These are phyloP conservation scores for Grallaria varia DNA, from an alignment of 2,113 vertebrate genomes.

Conservation along the genomic window DNA sequence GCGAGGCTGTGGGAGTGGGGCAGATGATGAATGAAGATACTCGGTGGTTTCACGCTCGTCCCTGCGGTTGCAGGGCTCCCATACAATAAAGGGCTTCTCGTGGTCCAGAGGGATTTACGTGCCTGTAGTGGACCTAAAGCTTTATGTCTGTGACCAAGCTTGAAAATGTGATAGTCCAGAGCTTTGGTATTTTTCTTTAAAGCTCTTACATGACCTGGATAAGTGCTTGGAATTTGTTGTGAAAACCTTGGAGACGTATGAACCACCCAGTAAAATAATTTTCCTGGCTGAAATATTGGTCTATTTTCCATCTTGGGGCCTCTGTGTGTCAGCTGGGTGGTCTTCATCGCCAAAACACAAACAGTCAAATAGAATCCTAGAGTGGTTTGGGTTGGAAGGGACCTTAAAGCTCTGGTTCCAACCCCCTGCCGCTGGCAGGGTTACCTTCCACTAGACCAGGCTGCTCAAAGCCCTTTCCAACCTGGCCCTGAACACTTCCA, in stretches of 20 bases:
- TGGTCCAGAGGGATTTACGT: slow-evolving; percentile 25
- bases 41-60: slow-evolving; percentile 71
- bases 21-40: slow-evolving; percentile 83
- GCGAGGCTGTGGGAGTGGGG: slow-evolving; percentile 70
- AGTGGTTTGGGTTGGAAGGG: neutral
- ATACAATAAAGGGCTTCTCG: slow-evolving; percentile 12
- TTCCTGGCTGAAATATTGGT: neutral
- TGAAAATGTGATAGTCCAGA: neutral
- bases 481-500: neutral
- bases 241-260: neutral
- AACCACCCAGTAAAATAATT: neutral
- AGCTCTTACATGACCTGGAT: neutral
- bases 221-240: slow-evolving; percentile 5
- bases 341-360: neutral
- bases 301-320: neutral
- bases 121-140: slow-evolving; percentile 3
- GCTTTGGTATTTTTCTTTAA: slow-evolving; percentile 9
- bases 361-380: neutral
- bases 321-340: neutral
- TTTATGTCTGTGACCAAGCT: slow-evolving; percentile 20
- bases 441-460: neutral
- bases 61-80: slow-evolving; percentile 69
- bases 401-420: neutral
- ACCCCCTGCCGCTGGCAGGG: neutral
- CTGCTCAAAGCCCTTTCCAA: neutral